Conservation (phyloP, 2,888 invertebrate genomes). For the Phengaris alcon region DNA sequence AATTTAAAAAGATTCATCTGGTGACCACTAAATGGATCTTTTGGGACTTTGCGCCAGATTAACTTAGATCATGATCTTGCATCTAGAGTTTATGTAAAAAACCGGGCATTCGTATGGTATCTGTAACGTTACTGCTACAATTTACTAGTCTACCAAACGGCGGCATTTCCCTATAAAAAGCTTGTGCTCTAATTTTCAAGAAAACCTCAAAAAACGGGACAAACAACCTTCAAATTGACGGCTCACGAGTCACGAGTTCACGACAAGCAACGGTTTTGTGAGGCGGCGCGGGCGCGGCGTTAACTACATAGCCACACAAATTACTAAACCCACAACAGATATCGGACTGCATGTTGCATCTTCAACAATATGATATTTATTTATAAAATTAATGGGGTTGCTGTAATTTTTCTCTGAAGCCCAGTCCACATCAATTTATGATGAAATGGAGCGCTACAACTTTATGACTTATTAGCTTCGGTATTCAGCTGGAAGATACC, state of each 20-base stretch:
- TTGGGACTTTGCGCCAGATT: too few species aligned
- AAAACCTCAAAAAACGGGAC: neutral
- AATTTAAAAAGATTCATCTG: too few species aligned
- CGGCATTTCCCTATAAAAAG: neutral
- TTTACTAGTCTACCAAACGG: too few species aligned
- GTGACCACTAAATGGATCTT: too few species aligned
- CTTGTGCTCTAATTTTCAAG: neutral
- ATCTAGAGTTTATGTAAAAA: too few species aligned
- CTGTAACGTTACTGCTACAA: too few species aligned
- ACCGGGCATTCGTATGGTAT: too few species aligned
- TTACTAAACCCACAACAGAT: constrained; percentile 25
- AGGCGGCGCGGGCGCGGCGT: neutral
- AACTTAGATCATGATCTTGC: too few species aligned
- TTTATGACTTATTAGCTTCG: neutral
- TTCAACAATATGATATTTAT: neutral
- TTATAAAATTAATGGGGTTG: constrained; percentile 1
- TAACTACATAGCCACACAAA: constrained; percentile 22
- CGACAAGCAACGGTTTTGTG: constrained; percentile 31
- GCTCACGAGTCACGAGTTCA: constrained; percentile 27
- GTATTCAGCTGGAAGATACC: too few species aligned
- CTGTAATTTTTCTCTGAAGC: neutral
- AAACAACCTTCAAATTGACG: constrained; percentile 19
- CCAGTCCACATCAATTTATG: neutral
- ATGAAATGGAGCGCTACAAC: neutral
- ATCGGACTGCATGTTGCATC: neutral